Conservation (phyloP, 2,113 vertebrate species). For the Strix uralensis region DNA sequence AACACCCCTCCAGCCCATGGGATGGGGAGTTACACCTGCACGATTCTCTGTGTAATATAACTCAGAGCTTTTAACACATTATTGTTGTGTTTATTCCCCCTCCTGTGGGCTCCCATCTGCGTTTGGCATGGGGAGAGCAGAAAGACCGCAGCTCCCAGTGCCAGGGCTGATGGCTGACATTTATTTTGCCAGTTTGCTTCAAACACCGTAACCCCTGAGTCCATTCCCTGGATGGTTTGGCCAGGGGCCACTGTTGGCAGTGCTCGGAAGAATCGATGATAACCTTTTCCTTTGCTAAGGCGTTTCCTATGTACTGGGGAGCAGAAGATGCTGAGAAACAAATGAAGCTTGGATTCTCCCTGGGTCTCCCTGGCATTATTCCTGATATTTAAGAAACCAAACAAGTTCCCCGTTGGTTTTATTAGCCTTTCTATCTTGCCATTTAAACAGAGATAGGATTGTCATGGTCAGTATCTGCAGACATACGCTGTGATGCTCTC, state of each 20-base stretch:
- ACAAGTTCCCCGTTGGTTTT: neutral
- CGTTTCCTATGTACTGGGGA: neutral
- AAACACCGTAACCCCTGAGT: neutral
- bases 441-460: slow-evolving; percentile 31
- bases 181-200: slow-evolving; percentile 2
- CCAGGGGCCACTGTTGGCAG: fast-evolving
- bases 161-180: neutral
- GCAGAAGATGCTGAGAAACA: slow-evolving; percentile 19
- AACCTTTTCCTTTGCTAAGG: slow-evolving; percentile 24
- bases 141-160: neutral
- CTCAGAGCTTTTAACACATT: neutral
- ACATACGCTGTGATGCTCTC: neutral
- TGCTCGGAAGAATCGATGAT: neutral
- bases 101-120: neutral
- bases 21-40: neutral
- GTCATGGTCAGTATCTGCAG: neutral
- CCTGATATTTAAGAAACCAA: slow-evolving; percentile 4
- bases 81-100: fast-evolving
- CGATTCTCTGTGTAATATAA: neutral
- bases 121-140: neutral
- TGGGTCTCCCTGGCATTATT: slow-evolving; percentile 32
- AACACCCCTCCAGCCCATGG: neutral
- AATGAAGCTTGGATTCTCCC: slow-evolving; percentile 17
- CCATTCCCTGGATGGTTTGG: neutral
- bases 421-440: slow-evolving; percentile 18